phyloP scores from a whole-genome alignment of 92 coral and sea anemone species.

The Virgularia gustaviana region DNA sequence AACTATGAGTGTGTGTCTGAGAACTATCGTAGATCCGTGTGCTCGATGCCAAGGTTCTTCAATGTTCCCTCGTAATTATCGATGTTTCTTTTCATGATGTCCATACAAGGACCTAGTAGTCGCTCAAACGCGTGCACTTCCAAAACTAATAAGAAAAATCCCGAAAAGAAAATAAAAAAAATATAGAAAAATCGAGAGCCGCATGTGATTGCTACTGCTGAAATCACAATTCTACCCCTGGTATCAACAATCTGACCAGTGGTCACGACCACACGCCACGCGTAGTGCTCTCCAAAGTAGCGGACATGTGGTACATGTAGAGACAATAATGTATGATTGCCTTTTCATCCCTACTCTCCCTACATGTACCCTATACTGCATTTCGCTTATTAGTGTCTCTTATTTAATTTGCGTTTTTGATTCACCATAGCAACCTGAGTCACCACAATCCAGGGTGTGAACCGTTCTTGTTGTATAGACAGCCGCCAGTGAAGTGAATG shows the following conservation, averaged over 20 bases:
- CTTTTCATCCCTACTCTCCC: too few species aligned
- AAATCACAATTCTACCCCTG: neutral
- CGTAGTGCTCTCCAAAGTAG: neutral
- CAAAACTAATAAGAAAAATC: slow-evolving; percentile 54
- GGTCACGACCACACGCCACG: too few species aligned
- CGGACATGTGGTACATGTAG: too few species aligned
- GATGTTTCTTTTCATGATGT: slow-evolving; percentile 93
- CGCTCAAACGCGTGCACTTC: slow-evolving; percentile 98
- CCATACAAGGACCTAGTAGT: slow-evolving; percentile 97
- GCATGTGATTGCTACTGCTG: neutral
- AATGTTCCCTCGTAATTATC: slow-evolving; percentile 80
- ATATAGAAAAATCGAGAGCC: neutral
- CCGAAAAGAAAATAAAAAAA: neutral
- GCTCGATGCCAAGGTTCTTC: slow-evolving; percentile 74
- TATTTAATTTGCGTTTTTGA: too few species aligned
- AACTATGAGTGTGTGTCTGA: neutral
- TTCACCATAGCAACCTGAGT: too few species aligned
- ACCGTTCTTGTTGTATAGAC: too few species aligned
- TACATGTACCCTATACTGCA: too few species aligned
- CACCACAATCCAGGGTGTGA: too few species aligned
- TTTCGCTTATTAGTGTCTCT: too few species aligned
- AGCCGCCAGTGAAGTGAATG: too few species aligned
- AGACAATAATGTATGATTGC: too few species aligned
- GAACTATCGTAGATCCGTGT: slow-evolving; percentile 70
- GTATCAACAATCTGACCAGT: neutral